Base-by-base conservation (phyloP, 2,113 vertebrate species). In the Trematomus loennbergii region DNA sequence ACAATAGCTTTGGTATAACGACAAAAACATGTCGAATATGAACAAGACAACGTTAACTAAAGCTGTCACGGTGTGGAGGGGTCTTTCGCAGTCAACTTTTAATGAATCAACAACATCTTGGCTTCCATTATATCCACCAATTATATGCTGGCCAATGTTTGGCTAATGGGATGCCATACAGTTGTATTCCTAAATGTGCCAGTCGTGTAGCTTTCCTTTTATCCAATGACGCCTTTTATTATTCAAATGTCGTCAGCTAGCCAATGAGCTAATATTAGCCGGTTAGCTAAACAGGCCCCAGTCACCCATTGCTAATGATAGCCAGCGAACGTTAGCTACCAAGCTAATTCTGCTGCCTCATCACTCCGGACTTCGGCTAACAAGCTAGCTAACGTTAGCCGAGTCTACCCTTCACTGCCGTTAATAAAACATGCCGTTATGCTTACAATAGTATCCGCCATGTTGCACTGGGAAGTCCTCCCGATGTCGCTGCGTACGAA, bases 391-490 rank as follows among this genome's bases (percentile, higher is more conserved):
- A 65, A 72, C 83, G 46, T 66, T 86, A 86, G 79, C 88, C 55
- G 48, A 16, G 12, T 18, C 17, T 65, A 43, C 46, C 58, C 36
- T 20, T 16, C 17, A 17, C 7, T 8, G 29, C 18, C 60, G 25
- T 40, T 18, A 43, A 1, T 7, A 43, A 33, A 49, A 20, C 22
- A 4, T 4, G 3, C 22, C 46, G 46, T 7, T 5, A 17, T 82
- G 97, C 97, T 98, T 89, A 98, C 97, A 29, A 98, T 98, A 46
- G 88, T 96, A 72, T 98, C 97, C 68, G 96, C 95, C 97, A 98
- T 98, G 84, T 72, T 83, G 78, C 84, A 72, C 74, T 43, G 73
- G 58, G n/a, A 64, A 58, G 60, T 18, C 29, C 79, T 73, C 43
- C 78, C 65, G 40, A 16, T 48, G 13, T 66, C 71, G 48, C 62